Evolutionary conservation across 2,888 invertebrate species (phyloP).

Genomic region (Danaus chrysippus): DNA sequence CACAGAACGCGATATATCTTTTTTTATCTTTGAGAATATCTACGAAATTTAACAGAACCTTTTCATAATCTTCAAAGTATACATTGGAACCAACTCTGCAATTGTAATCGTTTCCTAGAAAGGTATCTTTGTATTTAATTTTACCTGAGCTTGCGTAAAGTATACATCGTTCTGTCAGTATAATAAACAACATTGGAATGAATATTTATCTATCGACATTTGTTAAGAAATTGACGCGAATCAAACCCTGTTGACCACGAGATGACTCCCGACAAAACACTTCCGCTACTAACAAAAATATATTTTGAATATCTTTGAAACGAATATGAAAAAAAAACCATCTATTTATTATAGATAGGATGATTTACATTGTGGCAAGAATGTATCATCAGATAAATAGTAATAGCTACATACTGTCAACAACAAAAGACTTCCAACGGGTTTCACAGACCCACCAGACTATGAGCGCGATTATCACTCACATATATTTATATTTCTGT

Average conservation of each 20-base stretch:
- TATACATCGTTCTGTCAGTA: constrained; percentile 39
- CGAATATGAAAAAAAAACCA: too few relatives aligned
- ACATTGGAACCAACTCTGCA: constrained; percentile 26
- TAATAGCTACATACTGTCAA: too few relatives aligned
- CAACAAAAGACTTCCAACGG: too few relatives aligned
- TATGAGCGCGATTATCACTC: too few relatives aligned
- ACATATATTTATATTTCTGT: too few relatives aligned
- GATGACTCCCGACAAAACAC: constrained; percentile 52
- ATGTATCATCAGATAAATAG: too few relatives aligned
- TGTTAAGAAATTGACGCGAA: constrained; percentile 64
- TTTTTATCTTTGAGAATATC: constrained; percentile 41
- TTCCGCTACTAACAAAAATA: constrained; percentile 54
- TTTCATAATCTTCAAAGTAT: constrained; percentile 11
- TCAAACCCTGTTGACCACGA: constrained; percentile 59
- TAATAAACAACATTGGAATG: constrained; percentile 37
- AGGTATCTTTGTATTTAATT: constrained; percentile 22
- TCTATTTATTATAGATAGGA: too few relatives aligned
- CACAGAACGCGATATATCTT: constrained; percentile 27
- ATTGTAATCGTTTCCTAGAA: constrained; percentile 32
- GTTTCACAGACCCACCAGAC: too few relatives aligned
- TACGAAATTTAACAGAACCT: constrained; percentile 47
- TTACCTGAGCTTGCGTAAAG: constrained; percentile 51
- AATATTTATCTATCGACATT: constrained; percentile 42
- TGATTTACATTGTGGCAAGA: too few relatives aligned
- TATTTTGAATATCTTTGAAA: constrained; percentile 27